Evolutionary conservation across 1,140 invertebrate genomes (phyloP).

Genomic region (Neotoxoptera formosana): DNA sequence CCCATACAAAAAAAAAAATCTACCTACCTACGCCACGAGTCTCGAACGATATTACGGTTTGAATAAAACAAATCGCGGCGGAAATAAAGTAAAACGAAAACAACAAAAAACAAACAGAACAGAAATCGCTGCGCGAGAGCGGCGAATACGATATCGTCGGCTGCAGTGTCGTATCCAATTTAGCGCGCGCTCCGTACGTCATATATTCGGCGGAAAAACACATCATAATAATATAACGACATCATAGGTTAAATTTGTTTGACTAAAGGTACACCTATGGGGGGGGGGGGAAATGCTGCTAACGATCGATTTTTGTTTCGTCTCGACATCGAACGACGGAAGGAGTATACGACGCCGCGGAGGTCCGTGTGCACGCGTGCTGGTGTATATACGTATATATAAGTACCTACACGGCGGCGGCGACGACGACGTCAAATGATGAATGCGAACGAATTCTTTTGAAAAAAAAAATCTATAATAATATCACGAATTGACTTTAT

Average conservation of each 20-base stretch:
- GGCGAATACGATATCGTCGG: not conserved
- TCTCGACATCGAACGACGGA: slow-evolving; percentile 7
- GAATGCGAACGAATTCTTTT: slow-evolving; percentile 4
- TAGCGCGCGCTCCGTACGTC: not conserved
- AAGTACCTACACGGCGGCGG: too few species aligned
- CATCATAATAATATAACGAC: not conserved
- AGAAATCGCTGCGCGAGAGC: not conserved
- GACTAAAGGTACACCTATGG: too few species aligned
- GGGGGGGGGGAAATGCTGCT: too few species aligned
- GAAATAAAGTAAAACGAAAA: not conserved
- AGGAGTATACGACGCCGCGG: not conserved
- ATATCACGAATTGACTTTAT: slow-evolving; percentile 10
- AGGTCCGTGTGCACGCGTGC: not conserved
- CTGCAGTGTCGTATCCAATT: slow-evolving; percentile 12
- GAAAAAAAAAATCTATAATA: slow-evolving; percentile 11
- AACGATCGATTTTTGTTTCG: not conserved
- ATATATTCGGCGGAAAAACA: not conserved
- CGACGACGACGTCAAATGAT: not conserved
- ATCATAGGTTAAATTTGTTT: slow-evolving; percentile 11
- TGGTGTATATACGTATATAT: not conserved
- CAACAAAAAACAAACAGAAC: not conserved
- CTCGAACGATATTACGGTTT: not conserved
- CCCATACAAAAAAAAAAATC: not conserved
- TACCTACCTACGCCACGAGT: not conserved
- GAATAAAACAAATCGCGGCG: slow-evolving; percentile 4